Base-by-base conservation (phyloP, 2,797 vertebrate species). In the Amniataba percoides region DNA sequence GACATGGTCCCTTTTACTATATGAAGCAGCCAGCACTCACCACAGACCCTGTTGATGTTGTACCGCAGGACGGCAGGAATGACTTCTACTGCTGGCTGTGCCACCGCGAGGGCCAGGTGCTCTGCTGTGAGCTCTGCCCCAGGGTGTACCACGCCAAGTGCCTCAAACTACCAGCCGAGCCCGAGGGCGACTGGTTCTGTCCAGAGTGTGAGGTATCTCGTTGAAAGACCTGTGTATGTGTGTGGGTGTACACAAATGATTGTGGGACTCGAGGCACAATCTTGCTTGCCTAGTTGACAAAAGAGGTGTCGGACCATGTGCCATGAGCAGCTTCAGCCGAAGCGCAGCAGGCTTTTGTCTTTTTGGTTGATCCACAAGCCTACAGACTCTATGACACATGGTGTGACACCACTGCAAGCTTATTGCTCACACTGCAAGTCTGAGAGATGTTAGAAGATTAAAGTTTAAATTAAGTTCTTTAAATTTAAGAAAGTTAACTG, bases 1-100 rank as follows among this genome's bases (percentile, higher is more conserved):
- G 97, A 97, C 98, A 99, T 95, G 98, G 98, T 97, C 98, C 98
- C 95, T 99, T 99, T 99, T 99, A 99, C 97, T 99, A 99, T 98
- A 92, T 96, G 97, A 99, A 99, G 95, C 95, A 96, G 95, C 94
- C 95, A 84, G 92, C 95, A 93, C 95, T 96, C 94, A 95, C 95
- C 91, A 94, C 95, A 98, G 98, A 99, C 96, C 98, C 98, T 98
- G 97, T 99, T 97, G 98, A 99, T 98, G 98, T 98, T 97, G 97
- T 98, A 97, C 98, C 98, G 88, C 98, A 99, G 97, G 98, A 99
- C 92, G 97, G 98, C 96, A 98, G 98, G 94, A 99, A 99, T 88
- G 98, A 99, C 95, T 99, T 99, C 97, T 99, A 96, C 96, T 99
- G 98, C 96, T 99, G 98, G 98, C 92, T 99, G 97, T 99, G 98